Conservation (phyloP, 2,113 vertebrate genomes). For the Cnemophilus loriae region DNA sequence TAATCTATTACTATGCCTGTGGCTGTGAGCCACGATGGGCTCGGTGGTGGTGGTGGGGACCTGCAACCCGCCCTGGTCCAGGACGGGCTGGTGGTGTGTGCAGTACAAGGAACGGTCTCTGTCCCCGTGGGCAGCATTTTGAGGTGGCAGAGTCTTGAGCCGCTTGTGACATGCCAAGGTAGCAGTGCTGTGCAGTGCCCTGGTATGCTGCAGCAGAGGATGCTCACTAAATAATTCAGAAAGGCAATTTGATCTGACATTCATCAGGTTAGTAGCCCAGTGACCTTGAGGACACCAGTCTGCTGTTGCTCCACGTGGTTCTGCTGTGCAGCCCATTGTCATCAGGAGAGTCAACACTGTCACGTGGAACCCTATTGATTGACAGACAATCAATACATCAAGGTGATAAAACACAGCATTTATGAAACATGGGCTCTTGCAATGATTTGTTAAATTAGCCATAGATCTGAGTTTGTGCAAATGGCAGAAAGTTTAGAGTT, state of each 20-base stretch:
- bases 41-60: neutral
- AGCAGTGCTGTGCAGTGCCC: neutral
- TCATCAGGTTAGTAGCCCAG: neutral
- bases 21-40: neutral
- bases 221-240: constrained; percentile 65
- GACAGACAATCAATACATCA: neutral
- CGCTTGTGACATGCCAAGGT: neutral
- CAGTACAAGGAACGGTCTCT: neutral
- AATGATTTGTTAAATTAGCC: neutral
- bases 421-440: neutral
- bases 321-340: neutral
- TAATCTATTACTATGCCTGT: neutral
- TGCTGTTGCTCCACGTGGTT: neutral
- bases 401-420: neutral
- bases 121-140: neutral
- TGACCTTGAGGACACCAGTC: neutral
- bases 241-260: constrained; percentile 37
- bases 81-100: neutral
- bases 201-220: neutral
- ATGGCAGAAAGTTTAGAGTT: neutral
- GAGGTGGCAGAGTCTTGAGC: neutral
- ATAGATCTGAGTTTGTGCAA: neutral
- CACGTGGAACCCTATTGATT: neutral
- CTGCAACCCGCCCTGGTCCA: neutral
- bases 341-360: neutral